Evolutionary conservation across 2,888 invertebrate genomes (phyloP), one percentile per base, ranked within the genome.

Genomic region (Caenorhabditis macrosperma): DNA sequence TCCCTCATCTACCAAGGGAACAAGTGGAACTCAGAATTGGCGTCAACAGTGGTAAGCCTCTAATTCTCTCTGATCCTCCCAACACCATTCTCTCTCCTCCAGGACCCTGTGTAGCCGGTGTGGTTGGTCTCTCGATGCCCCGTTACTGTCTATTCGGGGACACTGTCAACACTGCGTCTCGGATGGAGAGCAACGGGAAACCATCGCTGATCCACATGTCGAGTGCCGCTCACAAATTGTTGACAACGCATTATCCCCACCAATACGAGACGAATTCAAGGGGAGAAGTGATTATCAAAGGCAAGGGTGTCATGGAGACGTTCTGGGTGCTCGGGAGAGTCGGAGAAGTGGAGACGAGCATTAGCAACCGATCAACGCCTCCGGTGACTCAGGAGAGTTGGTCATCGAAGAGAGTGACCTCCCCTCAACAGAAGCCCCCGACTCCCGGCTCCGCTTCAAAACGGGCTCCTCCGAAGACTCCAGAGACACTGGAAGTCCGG

Each of bases 141-240:
- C 71, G 88, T 20, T 88, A 88, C 63, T 88, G 88, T 67, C 81
- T 88, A 3, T 88, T 88, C 63, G 88, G 88, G 12, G 88, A 88
- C 61, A 87, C 87, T 1, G 86, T 88, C 15, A 88, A 88, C 74
- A 88, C 88, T 9, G 88, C 88, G 6, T 81, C 81, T 1, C 69
- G 88, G 38, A 89, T 88, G 88, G 88, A 88, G 60, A 82, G 81
- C 52, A 86, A 88, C 66, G 84, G 88, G 52, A 88, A 89, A 33
- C 69, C 83, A n/a, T 71, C 72, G 1, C 75, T 76, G 10, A 87
- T 88, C 46, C 88, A 88, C 60, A 82, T 88, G 69, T 85, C 88
- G 0, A 60, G 63, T 0, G 83, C 82, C 4, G 85, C 87, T 9
- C 81, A 85, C 48, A 78, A 80, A 12, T 77, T 85, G 35, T 82